Evolutionary conservation across 1,140 invertebrate species (phyloP).

Genomic region (Zaprionus davidi): DNA sequence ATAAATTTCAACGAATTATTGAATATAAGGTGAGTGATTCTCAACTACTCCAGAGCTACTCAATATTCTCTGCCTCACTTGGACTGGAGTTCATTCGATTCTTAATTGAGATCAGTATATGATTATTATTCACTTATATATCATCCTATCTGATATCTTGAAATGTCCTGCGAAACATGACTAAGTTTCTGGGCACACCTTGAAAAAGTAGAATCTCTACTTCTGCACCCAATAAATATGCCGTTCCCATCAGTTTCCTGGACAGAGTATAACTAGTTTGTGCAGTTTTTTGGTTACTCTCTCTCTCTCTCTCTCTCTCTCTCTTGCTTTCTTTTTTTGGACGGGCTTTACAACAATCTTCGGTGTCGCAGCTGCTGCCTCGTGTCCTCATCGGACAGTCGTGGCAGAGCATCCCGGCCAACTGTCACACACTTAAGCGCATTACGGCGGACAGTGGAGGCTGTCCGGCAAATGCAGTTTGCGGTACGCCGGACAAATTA

Average conservation of each 20-base stretch:
- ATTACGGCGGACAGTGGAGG: constrained; percentile 39
- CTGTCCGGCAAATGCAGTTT: constrained; percentile 15
- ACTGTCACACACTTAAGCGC: constrained; percentile 46
- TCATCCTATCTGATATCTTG: not conserved
- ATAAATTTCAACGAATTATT: constrained; percentile 1
- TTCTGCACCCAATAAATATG: not conserved
- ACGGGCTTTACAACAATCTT: not conserved
- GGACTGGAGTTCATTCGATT: not conserved
- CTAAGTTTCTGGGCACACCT: not conserved
- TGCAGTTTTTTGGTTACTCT: not conserved
- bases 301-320: not conserved
- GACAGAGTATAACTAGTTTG: not conserved
- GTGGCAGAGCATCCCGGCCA: not conserved
- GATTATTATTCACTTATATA: not conserved
- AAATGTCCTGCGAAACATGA: not conserved
- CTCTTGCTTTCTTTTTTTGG: not conserved
- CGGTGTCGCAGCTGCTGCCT: constrained; percentile 6
- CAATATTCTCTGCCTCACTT: not conserved
- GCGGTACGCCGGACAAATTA: constrained; percentile 25
- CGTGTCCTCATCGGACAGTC: not conserved
- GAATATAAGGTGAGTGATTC: not conserved
- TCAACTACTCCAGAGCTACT: not conserved
- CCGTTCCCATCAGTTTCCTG: not conserved
- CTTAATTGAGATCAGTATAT: too few species aligned
- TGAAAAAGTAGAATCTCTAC: not conserved